Percentiles rank a stretch among this genome's conserved stretches.
These are phyloP conservation scores for Falcaria lacertinaria DNA, from an alignment of 2,888 invertebrate species.

Conservation along the genomic window DNA sequence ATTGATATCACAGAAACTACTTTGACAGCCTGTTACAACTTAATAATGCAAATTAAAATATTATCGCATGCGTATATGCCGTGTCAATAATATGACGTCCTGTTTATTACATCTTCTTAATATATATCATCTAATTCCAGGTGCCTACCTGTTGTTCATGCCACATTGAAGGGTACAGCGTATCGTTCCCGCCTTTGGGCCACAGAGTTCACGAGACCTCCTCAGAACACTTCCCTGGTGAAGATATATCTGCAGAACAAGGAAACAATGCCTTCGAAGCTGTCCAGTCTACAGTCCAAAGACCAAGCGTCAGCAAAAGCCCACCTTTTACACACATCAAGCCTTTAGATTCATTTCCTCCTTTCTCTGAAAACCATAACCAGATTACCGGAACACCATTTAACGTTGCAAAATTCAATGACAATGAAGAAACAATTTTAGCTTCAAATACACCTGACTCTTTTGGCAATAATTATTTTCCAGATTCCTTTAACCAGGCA, in stretches of 20 bases:
- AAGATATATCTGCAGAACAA: conserved; percentile 71
- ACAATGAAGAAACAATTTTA: conserved; percentile 46
- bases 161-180: conserved; percentile 87
- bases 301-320: conserved; percentile 53
- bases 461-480: conserved; percentile 65
- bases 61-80: no score
- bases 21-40: no score
- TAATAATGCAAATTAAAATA: no score
- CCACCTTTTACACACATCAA: conserved; percentile 53
- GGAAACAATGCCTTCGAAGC: conserved; percentile 70
- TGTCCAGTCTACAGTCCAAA: conserved; percentile 58
- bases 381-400: conserved; percentile 57
- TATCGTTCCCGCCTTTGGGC: conserved; percentile 82
- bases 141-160: conserved; percentile 91
- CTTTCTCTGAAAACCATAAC: conserved; percentile 55
- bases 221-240: conserved; percentile 79
- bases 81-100: no score
- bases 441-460: conserved; percentile 56
- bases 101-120: no score
- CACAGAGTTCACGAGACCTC: conserved; percentile 72
- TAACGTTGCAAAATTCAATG: conserved; percentile 41
- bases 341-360: conserved; percentile 51
- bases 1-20: no score
- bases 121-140: conserved; percentile 46
- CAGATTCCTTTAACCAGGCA: conserved; percentile 68